Evolutionary conservation across 2,888 invertebrate genomes (phyloP).

Genomic region (Standfussiana lucernea): DNA sequence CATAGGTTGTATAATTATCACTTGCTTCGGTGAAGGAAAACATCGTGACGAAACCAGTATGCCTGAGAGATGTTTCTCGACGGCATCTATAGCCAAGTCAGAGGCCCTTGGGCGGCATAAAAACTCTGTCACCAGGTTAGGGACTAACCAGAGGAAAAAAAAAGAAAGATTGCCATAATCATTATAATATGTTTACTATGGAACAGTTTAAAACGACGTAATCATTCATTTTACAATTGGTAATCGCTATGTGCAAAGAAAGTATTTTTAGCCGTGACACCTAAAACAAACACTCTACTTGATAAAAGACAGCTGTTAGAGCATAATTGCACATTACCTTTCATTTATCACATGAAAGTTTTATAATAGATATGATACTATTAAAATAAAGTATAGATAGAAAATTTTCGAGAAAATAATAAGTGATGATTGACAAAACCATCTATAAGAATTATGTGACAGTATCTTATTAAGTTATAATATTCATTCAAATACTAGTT

Average conservation of each 20-base stretch:
- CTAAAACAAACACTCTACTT: conserved; percentile 15
- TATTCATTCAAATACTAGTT: neutral
- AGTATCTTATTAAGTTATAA: no score
- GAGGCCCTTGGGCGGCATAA: no score
- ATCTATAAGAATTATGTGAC: neutral
- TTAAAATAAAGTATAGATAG: neutral
- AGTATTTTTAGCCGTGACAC: conserved; percentile 51
- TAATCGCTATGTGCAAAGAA: conserved; percentile 18
- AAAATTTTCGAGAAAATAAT: neutral
- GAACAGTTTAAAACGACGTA: neutral
- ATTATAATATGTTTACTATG: neutral
- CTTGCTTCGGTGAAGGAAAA: no score
- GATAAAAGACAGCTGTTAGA: conserved; percentile 5
- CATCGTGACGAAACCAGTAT: no score
- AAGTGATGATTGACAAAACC: neutral
- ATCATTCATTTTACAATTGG: neutral
- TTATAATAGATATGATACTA: neutral
- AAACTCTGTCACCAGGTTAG: no score
- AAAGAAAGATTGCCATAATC: no score
- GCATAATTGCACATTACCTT: neutral
- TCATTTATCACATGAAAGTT: neutral
- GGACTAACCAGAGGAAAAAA: no score
- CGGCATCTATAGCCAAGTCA: no score
- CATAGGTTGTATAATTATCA: no score
- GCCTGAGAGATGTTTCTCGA: no score